Evolutionary conservation across 1,140 invertebrate species (phyloP).

Genomic region (Macrocentrus cingulum): DNA sequence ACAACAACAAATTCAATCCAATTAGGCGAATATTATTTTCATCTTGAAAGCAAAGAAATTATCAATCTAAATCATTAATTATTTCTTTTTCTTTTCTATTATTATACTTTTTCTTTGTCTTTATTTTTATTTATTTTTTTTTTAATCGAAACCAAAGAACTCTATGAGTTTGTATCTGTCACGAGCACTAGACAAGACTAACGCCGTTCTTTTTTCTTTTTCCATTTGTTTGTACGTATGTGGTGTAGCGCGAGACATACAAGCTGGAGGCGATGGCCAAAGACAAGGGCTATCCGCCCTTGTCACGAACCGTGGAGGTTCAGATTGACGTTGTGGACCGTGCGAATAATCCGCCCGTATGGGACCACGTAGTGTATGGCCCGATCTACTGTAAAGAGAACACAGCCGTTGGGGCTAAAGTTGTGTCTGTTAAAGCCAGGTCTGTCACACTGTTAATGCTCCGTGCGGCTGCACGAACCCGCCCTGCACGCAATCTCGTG

Average conservation of each 20-base stretch:
- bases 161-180: constrained; percentile 28
- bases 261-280: constrained; percentile 95
- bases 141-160: constrained; percentile 16
- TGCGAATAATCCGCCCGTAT: constrained; percentile 94
- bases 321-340: constrained; percentile 97
- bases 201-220: constrained; percentile 68
- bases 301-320: constrained; percentile 92
- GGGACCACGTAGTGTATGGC: constrained; percentile 93
- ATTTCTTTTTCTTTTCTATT: no score
- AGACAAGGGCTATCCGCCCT: constrained; percentile 92
- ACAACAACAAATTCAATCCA: background rate
- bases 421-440: constrained; percentile 97
- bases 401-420: constrained; percentile 92
- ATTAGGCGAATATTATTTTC: background rate
- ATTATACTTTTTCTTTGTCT: no score
- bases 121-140: background rate
- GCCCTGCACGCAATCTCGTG: constrained; percentile 59
- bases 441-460: constrained; percentile 70
- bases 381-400: constrained; percentile 97
- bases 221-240: constrained; percentile 59
- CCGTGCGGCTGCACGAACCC: constrained; percentile 58
- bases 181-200: constrained; percentile 53
- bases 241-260: constrained; percentile 89
- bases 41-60: constrained; percentile 15
- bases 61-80: background rate